phyloP scores from a whole-genome alignment of 2,888 invertebrate species.

The Chymomyza fuscimana region DNA sequence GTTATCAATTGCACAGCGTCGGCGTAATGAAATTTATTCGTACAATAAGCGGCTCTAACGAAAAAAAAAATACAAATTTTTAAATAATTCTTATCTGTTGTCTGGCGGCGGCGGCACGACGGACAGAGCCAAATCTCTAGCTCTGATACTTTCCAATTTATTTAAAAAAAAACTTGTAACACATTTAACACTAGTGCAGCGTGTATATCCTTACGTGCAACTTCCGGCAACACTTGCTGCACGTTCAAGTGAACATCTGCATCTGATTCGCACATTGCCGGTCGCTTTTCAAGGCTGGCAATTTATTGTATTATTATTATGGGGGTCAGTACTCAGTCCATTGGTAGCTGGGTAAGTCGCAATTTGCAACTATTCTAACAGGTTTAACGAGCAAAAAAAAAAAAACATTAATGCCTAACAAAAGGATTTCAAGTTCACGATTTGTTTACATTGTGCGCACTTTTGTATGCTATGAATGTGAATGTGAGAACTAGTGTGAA shows the following conservation, averaged over 20 bases:
- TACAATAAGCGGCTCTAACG: constrained; percentile 15
- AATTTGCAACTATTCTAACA: constrained; percentile 53
- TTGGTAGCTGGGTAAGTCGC: constrained; percentile 50
- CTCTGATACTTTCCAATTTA: background rate
- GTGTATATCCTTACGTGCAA: constrained; percentile 40
- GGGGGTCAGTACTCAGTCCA: constrained; percentile 30
- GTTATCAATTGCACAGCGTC: constrained; percentile 32
- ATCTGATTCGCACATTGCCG: constrained; percentile 41
- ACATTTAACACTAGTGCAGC: constrained; percentile 27
- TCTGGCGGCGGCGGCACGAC: constrained; percentile 30
- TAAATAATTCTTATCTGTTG: constrained; percentile 51
- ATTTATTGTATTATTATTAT: constrained; percentile 17
- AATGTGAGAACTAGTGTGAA: constrained; percentile 12
- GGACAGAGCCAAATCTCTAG: constrained; percentile 34
- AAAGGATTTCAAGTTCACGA: constrained; percentile 62
- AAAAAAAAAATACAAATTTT: background rate
- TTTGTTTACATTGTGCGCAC: constrained; percentile 8
- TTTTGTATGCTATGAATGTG: constrained; percentile 4
- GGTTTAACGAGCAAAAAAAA: constrained; percentile 51
- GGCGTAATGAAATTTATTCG: constrained; percentile 4
- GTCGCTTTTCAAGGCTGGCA: constrained; percentile 58
- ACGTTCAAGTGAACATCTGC: constrained; percentile 31
- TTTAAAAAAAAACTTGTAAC: background rate
- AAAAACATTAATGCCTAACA: constrained; percentile 41
- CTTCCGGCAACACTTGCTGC: constrained; percentile 44